Evolutionary conservation across 2,888 invertebrate genomes (phyloP).

Genomic region (Argyresthia goedartella): DNA sequence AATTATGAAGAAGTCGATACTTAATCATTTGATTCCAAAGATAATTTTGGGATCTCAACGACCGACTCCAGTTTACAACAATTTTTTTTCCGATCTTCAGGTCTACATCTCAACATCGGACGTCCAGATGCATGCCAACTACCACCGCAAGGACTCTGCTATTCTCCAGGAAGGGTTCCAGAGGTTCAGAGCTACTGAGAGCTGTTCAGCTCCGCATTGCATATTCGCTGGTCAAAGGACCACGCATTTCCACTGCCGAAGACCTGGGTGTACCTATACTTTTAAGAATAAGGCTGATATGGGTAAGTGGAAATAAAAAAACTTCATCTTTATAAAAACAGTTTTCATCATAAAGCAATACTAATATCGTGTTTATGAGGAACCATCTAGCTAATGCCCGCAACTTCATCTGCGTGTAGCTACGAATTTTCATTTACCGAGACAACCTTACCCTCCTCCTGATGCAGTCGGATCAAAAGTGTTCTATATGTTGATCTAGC

Average conservation of each 20-base stretch:
- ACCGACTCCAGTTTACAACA: too few relatives aligned
- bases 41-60: too few relatives aligned
- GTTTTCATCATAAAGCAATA: neutral
- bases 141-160: conserved; percentile 97
- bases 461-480: too few relatives aligned
- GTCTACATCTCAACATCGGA: conserved; percentile 99
- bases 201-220: conserved; percentile 92
- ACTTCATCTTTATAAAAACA: too few relatives aligned
- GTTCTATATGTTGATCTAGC: too few relatives aligned
- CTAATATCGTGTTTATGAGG: neutral
- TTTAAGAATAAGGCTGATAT: conserved; percentile 99
- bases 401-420: too few relatives aligned
- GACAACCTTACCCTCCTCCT: too few relatives aligned
- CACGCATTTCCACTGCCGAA: conserved; percentile 96
- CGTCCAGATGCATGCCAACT: conserved; percentile 99
- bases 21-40: too few relatives aligned
- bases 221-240: conserved; percentile 94
- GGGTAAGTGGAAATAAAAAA: conserved; percentile 80
- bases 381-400: neutral
- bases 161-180: conserved; percentile 99
- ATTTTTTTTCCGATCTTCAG: conserved; percentile 23
- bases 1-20: too few relatives aligned
- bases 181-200: conserved; percentile 95
- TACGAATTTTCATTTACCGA: too few relatives aligned
- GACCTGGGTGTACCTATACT: conserved; percentile 92